These are phyloP conservation scores for Neocloeon triangulifer DNA, from an alignment of 1,140 invertebrate genomes.

Conservation along the genomic window DNA sequence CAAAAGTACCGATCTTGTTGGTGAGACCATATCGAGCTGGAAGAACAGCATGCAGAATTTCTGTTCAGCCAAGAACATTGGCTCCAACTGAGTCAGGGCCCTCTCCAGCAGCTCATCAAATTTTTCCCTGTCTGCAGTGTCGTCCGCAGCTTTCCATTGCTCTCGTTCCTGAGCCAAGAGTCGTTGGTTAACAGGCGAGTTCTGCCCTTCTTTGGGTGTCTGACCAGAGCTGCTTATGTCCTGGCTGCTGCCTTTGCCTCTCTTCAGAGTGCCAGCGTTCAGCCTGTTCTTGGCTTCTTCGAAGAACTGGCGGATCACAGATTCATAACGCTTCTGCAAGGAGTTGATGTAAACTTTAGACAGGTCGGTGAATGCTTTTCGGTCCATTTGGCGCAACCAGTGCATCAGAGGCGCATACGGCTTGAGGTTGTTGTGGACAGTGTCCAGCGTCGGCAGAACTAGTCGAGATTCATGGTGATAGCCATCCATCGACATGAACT, in stretches of 20 bases:
- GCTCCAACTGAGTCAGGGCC: conserved; percentile 71
- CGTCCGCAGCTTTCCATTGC: conserved; percentile 26
- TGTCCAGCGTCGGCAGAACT: conserved; percentile 46
- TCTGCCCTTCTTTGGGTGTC: no score
- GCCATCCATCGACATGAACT: conserved; percentile 28
- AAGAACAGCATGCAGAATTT: conserved; percentile 90
- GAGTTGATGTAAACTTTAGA: conserved; percentile 56
- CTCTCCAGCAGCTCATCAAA: conserved; percentile 56
- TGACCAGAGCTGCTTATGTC: conserved; percentile 5
- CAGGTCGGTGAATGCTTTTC: conserved; percentile 53
- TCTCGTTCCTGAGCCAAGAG: conserved; percentile 36
- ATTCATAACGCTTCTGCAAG: conserved; percentile 62
- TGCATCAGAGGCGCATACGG: conserved; percentile 77
- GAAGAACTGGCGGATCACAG: conserved; percentile 57
- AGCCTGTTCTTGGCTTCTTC: conserved; percentile 51
- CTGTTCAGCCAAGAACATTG: conserved; percentile 82
- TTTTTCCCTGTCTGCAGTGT: conserved; percentile 25
- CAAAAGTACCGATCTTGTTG: no score
- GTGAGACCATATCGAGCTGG: conserved; percentile 41
- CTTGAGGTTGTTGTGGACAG: conserved; percentile 59
- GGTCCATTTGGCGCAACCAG: conserved; percentile 69
- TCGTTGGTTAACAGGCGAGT: no score
- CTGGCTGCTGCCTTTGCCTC: conserved; percentile 3
- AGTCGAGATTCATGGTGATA: conserved; percentile 33
- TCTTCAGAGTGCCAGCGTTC: no score